Conservation (phyloP, 2,888 invertebrate species). For the Thymelicus lineola region DNA sequence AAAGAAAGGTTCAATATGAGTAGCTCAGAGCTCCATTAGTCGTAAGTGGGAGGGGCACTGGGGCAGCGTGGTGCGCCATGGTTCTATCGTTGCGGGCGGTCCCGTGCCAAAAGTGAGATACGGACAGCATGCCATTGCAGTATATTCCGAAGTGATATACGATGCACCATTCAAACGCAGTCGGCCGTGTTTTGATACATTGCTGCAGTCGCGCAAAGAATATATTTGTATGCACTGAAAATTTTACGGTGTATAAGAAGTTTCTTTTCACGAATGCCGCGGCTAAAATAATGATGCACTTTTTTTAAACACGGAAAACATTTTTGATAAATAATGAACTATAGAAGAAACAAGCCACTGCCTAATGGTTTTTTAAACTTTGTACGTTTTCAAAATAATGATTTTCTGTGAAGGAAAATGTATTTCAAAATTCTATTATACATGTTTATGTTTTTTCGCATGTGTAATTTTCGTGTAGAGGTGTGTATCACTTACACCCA, state of each 20-base stretch:
- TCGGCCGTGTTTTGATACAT: constrained; percentile 32
- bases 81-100: neutral
- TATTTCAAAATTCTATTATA: neutral
- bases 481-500: too few species aligned
- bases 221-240: constrained; percentile 6
- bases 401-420: neutral
- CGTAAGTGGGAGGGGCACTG: too few species aligned
- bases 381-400: neutral
- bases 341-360: neutral
- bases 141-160: constrained; percentile 27
- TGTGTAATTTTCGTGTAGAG: too few species aligned
- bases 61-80: too few species aligned
- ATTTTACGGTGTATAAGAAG: neutral
- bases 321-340: neutral
- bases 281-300: constrained; percentile 1
- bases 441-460: too few species aligned
- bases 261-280: neutral
- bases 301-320: neutral
- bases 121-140: constrained; percentile 19
- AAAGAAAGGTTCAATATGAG: too few species aligned
- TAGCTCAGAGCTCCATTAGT: too few species aligned
- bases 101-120: constrained; percentile 3
- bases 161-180: constrained; percentile 28
- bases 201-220: constrained; percentile 15
- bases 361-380: neutral